These are phyloP conservation scores for Podocnemis expansa DNA, from an alignment of 2,113 vertebrate species.

Conservation along the genomic window DNA sequence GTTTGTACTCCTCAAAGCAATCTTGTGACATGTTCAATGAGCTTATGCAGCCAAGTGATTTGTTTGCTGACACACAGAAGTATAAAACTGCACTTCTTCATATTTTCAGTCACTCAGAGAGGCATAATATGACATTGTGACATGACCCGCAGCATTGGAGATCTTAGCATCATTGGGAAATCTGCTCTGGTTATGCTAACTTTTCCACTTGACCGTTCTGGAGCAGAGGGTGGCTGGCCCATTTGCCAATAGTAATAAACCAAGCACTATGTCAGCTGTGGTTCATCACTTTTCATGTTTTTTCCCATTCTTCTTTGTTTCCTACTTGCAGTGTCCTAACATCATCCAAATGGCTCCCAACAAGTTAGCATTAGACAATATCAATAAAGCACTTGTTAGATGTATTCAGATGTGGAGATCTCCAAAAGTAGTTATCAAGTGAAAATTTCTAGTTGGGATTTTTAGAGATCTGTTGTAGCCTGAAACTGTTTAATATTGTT, in stretches of 20 bases:
- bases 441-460: not conserved
- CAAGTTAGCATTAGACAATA: not conserved
- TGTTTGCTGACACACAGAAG: not conserved
- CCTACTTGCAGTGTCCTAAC: not conserved
- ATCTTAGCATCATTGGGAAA: not conserved
- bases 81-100: not conserved
- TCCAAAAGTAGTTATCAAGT: not conserved
- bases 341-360: not conserved
- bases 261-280: not conserved
- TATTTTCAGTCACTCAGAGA: not conserved
- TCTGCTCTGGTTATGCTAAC: not conserved
- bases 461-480: not conserved
- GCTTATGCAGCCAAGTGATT: not conserved
- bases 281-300: not conserved
- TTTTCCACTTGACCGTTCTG: not conserved
- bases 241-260: not conserved
- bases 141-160: not conserved
- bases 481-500: not conserved
- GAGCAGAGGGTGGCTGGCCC: not conserved
- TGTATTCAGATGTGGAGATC: not conserved
- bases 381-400: not conserved
- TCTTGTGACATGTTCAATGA: not conserved
- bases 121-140: not conserved
- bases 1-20: not conserved
- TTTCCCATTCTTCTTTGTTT: not conserved